phyloP scores from a whole-genome alignment of 30 jellyfish, hydroid and myxozoan species.

The Pseudorhiza aurosa region DNA sequence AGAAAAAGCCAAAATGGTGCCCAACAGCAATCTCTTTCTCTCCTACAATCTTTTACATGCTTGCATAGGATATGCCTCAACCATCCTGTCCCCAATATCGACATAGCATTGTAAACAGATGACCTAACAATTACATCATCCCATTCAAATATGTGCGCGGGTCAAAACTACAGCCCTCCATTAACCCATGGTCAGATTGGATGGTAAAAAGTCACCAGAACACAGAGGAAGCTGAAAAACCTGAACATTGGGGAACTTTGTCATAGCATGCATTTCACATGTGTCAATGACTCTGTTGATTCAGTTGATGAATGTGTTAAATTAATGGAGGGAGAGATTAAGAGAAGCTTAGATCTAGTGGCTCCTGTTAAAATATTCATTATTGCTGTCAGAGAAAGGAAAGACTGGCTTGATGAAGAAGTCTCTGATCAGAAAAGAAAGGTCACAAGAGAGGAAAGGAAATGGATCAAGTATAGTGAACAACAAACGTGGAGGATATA shows the following conservation, averaged over 20 bases:
- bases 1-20: too few species aligned
- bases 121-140: too few species aligned
- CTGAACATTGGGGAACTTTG: constrained; percentile 23
- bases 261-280: constrained; percentile 40
- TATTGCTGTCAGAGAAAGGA: constrained; percentile 35
- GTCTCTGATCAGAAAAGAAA: constrained; percentile 45
- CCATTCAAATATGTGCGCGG: too few species aligned
- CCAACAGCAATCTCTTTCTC: too few species aligned
- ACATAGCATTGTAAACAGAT: too few species aligned
- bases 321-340: constrained; percentile 38
- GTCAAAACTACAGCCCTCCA: too few species aligned
- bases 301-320: constrained; percentile 43
- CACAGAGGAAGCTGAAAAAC: constrained; percentile 30
- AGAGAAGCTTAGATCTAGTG: constrained; percentile 35
- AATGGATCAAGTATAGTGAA: constrained; percentile 30
- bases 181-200: too few species aligned
- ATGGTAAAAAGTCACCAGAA: constrained; percentile 28
- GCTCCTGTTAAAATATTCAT: constrained; percentile 46
- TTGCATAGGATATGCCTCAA: too few species aligned
- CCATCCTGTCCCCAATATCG: too few species aligned
- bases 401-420: constrained; percentile 40
- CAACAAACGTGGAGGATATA: constrained; percentile 27
- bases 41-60: too few species aligned
- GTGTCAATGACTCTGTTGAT: neutral
- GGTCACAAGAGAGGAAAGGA: constrained; percentile 53